phyloP scores from a whole-genome alignment of 2,888 invertebrate genomes.

The Coremacera marginata region DNA sequence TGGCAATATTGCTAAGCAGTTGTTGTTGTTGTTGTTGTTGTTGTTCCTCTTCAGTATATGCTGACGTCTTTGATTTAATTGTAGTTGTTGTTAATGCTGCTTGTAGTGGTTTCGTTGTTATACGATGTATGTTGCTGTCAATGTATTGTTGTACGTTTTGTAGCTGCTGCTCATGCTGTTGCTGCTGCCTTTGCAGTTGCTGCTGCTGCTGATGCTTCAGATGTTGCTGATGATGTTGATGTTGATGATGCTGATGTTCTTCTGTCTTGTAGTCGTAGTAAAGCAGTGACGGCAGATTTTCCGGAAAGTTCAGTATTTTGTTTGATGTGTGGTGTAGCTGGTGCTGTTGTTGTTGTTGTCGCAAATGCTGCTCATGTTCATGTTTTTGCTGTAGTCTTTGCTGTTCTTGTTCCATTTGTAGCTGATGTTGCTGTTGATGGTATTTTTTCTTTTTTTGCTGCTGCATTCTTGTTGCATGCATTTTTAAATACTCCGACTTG shows the following conservation, averaged over 20 bases:
- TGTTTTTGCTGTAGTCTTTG: constrained; percentile 29
- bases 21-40: constrained; percentile 12
- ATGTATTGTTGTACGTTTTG: constrained; percentile 44
- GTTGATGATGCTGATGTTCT: constrained; percentile 66
- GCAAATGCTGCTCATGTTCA: constrained; percentile 24
- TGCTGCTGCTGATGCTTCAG: constrained; percentile 61
- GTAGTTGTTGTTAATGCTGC: constrained; percentile 39
- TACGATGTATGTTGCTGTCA: constrained; percentile 44
- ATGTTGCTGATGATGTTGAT: constrained; percentile 64
- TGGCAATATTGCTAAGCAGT: background rate
- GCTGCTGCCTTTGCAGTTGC: constrained; percentile 50
- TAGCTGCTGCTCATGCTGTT: constrained; percentile 45
- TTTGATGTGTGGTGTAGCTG: constrained; percentile 49
- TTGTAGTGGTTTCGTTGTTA: constrained; percentile 17
- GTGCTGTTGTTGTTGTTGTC: constrained; percentile 43
- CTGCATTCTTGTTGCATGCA: background rate
- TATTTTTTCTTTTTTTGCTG: background rate
- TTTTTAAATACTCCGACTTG: constrained; percentile 33
- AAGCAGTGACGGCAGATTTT: constrained; percentile 66
- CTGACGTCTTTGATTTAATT: constrained; percentile 19
- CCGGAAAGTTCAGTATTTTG: constrained; percentile 66
- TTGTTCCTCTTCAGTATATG: constrained; percentile 27
- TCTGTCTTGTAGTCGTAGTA: constrained; percentile 68
- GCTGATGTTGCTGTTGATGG: constrained; percentile 37
- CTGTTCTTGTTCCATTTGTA: constrained; percentile 27